Evolutionary conservation across 1,140 invertebrate genomes (phyloP).

Genomic region (Saccostrea cuccullata): DNA sequence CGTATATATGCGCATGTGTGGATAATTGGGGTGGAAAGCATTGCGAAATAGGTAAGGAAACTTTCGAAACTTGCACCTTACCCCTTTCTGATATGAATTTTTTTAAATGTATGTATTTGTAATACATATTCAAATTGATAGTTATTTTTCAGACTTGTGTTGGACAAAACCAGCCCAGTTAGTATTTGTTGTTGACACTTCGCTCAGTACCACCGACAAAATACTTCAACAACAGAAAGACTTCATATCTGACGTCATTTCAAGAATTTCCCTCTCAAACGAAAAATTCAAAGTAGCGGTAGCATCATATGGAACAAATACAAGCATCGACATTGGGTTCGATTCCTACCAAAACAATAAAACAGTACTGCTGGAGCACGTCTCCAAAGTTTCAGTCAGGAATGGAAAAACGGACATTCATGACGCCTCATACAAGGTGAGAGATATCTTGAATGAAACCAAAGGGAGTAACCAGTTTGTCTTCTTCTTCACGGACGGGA

Average conservation of each 20-base stretch:
- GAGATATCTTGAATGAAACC: slow-evolving; percentile 5
- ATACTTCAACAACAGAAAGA: slow-evolving; percentile 19
- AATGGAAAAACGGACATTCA: slow-evolving; percentile 37
- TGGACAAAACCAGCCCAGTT: slow-evolving; percentile 6
- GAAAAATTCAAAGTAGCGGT: slow-evolving; percentile 35
- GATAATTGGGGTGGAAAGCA: slow-evolving; percentile 54
- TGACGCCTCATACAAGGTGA: not conserved
- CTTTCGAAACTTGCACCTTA: no score
- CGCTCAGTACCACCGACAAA: not conserved
- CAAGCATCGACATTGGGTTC: slow-evolving; percentile 13
- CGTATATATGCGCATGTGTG: slow-evolving; percentile 56
- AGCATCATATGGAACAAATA: not conserved
- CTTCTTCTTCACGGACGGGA: slow-evolving; percentile 22
- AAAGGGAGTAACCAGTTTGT: slow-evolving; percentile 7
- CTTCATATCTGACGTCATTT: slow-evolving; percentile 8
- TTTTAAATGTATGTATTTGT: not conserved
- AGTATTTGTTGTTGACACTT: slow-evolving; percentile 19
- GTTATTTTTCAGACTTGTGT: slow-evolving; percentile 11
- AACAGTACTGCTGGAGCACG: not conserved
- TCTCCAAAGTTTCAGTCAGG: not conserved
- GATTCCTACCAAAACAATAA: slow-evolving; percentile 29
- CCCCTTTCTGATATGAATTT: not conserved
- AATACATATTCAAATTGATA: not conserved
- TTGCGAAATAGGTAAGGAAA: slow-evolving; percentile 85
- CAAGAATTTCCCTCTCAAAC: not conserved